Conservation (phyloP, 2,797 vertebrate genomes). For the Acanthopagrus latus region DNA sequence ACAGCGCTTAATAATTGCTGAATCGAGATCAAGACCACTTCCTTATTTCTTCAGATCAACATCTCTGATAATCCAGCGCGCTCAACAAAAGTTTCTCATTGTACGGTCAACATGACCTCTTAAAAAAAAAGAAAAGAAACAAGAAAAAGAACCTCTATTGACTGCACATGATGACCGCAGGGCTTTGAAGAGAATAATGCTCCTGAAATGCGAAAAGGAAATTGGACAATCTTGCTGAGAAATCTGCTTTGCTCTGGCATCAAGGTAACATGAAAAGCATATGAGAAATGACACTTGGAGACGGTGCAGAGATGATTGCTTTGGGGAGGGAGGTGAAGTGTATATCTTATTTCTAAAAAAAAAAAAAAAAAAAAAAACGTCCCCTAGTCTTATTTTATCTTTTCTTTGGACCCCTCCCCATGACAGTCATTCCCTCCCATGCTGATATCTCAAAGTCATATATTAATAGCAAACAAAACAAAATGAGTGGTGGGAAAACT, state of each 20-base stretch:
- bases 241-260: constrained; percentile 47
- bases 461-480: background rate
- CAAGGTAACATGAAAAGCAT: constrained; percentile 29
- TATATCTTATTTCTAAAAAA: background rate
- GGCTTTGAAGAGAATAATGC: constrained; percentile 44
- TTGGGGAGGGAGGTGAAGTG: background rate
- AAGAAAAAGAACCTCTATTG: constrained; percentile 30
- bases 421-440: background rate
- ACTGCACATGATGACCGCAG: constrained; percentile 32
- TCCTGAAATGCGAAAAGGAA: constrained; percentile 52
- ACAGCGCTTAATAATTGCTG: background rate
- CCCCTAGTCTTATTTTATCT: background rate
- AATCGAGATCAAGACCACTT: background rate
- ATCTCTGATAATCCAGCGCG: background rate
- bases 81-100: constrained; percentile 17
- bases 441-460: background rate
- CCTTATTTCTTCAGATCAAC: constrained; percentile 3
- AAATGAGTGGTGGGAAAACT: background rate
- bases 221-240: constrained; percentile 56
- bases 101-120: constrained; percentile 10
- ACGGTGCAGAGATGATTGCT: background rate
- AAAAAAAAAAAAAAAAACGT: background rate
- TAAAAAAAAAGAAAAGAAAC: constrained; percentile 1
- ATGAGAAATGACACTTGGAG: constrained; percentile 4
- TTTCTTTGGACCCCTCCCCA: background rate